Evolutionary conservation across 2,113 vertebrate genomes (phyloP).

Genomic region (Campylomormyrus numenius): DNA sequence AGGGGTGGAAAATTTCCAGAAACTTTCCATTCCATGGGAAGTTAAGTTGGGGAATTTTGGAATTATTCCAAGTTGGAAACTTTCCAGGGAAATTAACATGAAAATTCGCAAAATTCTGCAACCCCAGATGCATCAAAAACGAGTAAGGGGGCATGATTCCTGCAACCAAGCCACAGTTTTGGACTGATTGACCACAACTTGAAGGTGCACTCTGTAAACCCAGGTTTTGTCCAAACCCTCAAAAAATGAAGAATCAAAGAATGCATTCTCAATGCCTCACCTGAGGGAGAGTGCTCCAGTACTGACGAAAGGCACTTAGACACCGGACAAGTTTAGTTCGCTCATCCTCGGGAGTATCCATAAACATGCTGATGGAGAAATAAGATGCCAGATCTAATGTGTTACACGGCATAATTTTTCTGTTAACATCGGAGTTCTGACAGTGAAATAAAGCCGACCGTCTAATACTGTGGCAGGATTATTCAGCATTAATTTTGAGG

Average conservation of each 20-base stretch:
- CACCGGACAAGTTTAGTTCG: slow-evolving; percentile 90
- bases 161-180: background rate
- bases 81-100: too few species aligned
- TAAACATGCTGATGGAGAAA: slow-evolving; percentile 78
- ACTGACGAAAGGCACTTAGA: slow-evolving; percentile 85
- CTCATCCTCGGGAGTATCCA: slow-evolving; percentile 94
- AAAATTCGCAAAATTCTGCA: too few species aligned
- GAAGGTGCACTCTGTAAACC: background rate
- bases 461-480: background rate
- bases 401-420: background rate
- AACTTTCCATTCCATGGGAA: background rate
- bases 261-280: slow-evolving; percentile 48
- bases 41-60: too few species aligned
- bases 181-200: background rate
- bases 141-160: background rate
- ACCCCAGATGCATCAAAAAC: background rate
- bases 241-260: background rate
- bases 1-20: background rate
- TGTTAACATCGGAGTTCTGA: background rate
- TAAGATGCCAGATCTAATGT: background rate
- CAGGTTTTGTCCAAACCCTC: background rate
- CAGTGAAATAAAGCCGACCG: background rate
- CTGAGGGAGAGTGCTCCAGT: slow-evolving; percentile 88
- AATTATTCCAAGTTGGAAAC: too few species aligned
- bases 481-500: background rate